Evolutionary conservation across 2,888 invertebrate species (phyloP).

Genomic region (Melanophora roralis): DNA sequence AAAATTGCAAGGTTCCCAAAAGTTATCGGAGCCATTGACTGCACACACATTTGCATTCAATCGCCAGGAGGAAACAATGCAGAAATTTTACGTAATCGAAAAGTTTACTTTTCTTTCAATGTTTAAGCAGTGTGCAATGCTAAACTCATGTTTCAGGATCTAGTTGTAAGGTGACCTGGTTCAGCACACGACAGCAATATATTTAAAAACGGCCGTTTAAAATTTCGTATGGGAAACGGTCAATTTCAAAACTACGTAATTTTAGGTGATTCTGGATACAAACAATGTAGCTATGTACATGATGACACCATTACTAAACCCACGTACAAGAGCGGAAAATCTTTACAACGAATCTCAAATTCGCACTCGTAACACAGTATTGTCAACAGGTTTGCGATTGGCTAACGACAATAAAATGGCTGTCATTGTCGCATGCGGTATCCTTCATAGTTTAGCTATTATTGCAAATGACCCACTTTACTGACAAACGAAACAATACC

Average conservation of each 20-base stretch:
- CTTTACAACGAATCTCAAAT: background rate
- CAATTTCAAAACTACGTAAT: no score
- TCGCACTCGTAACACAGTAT: background rate
- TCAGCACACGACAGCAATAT: constrained; percentile 27
- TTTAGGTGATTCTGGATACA: background rate
- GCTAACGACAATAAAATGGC: no score
- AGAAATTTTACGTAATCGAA: background rate
- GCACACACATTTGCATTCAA: background rate
- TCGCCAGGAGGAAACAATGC: background rate
- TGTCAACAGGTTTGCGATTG: background rate
- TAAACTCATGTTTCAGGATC: constrained; percentile 1
- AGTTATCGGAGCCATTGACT: no score
- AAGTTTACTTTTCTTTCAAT: no score
- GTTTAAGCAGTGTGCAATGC: no score
- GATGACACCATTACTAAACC: background rate
- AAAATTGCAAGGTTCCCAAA: no score
- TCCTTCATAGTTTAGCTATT: background rate
- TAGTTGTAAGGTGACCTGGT: constrained; percentile 20
- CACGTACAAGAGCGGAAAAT: background rate
- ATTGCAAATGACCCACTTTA: constrained; percentile 1
- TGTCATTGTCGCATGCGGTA: no score
- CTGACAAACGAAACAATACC: background rate
- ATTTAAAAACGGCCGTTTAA: constrained; percentile 25
- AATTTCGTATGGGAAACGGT: background rate
- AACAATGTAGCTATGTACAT: background rate